Evolutionary conservation across 2,888 invertebrate species (phyloP).

Genomic region (Lumbricus terrestris): DNA sequence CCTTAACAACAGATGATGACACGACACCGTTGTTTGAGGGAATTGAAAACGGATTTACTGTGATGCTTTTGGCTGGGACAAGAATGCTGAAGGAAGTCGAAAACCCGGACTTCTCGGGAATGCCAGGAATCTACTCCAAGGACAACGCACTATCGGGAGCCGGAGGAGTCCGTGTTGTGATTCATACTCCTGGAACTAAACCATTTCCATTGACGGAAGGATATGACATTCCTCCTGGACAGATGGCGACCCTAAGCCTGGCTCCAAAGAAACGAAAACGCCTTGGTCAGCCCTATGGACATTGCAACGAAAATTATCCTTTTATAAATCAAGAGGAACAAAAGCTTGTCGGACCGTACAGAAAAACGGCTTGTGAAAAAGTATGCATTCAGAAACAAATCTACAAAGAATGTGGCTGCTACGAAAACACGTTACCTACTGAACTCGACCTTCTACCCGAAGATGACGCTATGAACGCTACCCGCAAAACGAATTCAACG

Average conservation of each 20-base stretch:
- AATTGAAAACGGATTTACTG: background rate
- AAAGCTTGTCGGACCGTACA: background rate
- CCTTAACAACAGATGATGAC: background rate
- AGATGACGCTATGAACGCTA: background rate
- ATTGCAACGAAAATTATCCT: background rate
- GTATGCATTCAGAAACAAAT: background rate
- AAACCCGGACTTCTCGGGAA: constrained; percentile 31
- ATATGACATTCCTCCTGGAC: background rate
- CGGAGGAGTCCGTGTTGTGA: constrained; percentile 31
- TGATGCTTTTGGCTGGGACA: background rate
- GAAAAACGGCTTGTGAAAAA: background rate
- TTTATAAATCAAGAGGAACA: background rate
- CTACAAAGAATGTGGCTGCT: background rate
- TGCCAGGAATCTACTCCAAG: constrained; percentile 35
- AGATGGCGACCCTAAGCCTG: background rate
- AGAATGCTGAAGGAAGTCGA: constrained; percentile 33
- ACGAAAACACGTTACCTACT: background rate
- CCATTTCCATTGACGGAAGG: background rate
- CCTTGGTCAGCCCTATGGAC: constrained; percentile 6
- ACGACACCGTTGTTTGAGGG: constrained; percentile 21
- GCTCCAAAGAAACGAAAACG: background rate
- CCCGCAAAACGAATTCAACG: background rate
- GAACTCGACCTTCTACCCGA: background rate
- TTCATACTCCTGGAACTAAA: constrained; percentile 4
- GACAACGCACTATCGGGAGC: constrained; percentile 33